Evolutionary conservation across 2,888 invertebrate genomes (phyloP).

Genomic region (Cepaea hortensis): DNA sequence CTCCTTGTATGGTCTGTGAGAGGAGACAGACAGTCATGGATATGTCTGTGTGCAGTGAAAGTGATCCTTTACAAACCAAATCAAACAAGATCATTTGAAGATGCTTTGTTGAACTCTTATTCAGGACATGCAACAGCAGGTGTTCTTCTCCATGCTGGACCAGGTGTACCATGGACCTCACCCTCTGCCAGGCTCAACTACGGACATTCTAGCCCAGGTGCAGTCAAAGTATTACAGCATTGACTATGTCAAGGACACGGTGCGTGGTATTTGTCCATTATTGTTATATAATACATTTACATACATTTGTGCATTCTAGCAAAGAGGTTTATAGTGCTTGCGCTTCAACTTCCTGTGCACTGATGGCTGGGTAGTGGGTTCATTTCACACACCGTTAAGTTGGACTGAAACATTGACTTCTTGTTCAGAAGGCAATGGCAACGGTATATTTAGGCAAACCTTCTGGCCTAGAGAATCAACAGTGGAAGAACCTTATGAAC

Average conservation of each 20-base stretch:
- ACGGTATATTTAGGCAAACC: no score
- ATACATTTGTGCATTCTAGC: background rate
- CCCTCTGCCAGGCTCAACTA: constrained; percentile 79
- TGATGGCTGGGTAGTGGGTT: no score
- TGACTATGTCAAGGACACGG: constrained; percentile 90
- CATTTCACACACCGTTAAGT: no score
- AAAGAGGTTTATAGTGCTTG: background rate
- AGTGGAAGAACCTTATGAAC: no score
- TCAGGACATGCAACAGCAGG: constrained; percentile 73
- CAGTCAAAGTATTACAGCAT: constrained; percentile 90
- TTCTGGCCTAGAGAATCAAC: no score
- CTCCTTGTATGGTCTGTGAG: no score
- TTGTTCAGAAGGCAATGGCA: no score
- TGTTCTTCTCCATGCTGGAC: constrained; percentile 94
- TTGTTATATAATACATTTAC: background rate
- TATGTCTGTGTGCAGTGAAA: no score
- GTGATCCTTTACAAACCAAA: no score
- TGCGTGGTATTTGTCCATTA: constrained; percentile 73
- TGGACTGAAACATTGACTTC: no score
- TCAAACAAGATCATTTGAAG: background rate
- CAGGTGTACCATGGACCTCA: constrained; percentile 89
- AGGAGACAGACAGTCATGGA: no score
- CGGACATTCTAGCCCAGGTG: constrained; percentile 84
- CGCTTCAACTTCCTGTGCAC: no score
- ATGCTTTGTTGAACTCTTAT: background rate